Base-by-base conservation (phyloP, 1,140 invertebrate species). In the Leptopilina boulardi region DNA sequence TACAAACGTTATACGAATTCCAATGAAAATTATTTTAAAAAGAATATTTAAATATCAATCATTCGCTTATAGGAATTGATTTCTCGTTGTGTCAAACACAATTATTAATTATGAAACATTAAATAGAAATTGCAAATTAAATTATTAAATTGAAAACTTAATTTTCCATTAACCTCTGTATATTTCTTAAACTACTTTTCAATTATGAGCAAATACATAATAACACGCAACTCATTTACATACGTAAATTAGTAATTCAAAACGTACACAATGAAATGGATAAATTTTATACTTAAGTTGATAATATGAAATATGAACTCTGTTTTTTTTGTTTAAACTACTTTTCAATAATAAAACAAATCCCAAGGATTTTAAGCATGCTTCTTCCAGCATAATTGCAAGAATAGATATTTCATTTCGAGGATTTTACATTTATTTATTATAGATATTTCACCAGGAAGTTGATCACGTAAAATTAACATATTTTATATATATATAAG, bases 71-170 rank as follows among this genome's bases (percentile, higher is more conserved):
- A 66, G 11, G 1, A 26, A 66, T 66, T n/a, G n/a, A n/a, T n/a
- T n/a, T n/a, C n/a, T n/a, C 21, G n/a, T 66, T 66, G 59, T 66
- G 23, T n/a, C 11, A n/a, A 30, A 66, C 59, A 30, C 23, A 66
- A 26, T 11, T 30, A 8, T 38, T 18, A 2, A 19, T 54, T n/a
- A 3, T 66, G 10, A 15, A 66, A 15, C 6, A 30, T 30, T 23
- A 6, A 23, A 21, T 23, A 19, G 9, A 9, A 11, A 66, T 26
- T 30, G 15, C 26, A 30, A 59, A 21, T 23, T 13, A 26, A 59
- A 30, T 30, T 59, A 23, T 26, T 21, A 26, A 23, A 30, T 6
- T 34, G 21, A 51, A 15, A 23, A 66, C 30, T 30, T 11, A n/a
- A 66, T n/a, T n/a, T 66, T 30, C 13, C 10, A 30, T 26, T 66